These are phyloP conservation scores for Nymphalis polychloros DNA, from an alignment of 2,888 invertebrate genomes.

Conservation along the genomic window DNA sequence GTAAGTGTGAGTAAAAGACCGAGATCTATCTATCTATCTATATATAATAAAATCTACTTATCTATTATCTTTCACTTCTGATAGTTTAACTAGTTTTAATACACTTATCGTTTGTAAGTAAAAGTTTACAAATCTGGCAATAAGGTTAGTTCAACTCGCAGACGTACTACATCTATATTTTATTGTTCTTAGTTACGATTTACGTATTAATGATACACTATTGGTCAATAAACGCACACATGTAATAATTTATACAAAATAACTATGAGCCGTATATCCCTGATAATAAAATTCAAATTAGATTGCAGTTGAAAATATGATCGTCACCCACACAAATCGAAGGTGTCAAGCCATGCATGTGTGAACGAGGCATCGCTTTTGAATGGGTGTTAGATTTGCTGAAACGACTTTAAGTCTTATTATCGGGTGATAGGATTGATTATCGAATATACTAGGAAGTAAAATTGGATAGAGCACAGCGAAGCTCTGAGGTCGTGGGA, in stretches of 20 bases:
- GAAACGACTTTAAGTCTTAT: constrained; percentile 49
- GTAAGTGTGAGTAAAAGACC: no score
- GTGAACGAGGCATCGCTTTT: constrained; percentile 66
- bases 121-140: no score
- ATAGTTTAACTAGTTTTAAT: no score
- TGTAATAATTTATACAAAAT: constrained; percentile 30
- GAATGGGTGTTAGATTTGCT: constrained; percentile 62
- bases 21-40: no score
- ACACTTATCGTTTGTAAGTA: no score
- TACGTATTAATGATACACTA: constrained; percentile 64
- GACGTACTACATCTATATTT: constrained; percentile 10
- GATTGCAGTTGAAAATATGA: constrained; percentile 44
- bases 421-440: constrained; percentile 45
- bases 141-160: not conserved
- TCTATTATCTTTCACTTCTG: no score
- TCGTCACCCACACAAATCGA: constrained; percentile 55
- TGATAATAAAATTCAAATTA: constrained; percentile 37
- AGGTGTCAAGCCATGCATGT: constrained; percentile 65
- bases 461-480: constrained; percentile 75
- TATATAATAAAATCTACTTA: no score
- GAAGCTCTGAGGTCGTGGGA: constrained; percentile 78
- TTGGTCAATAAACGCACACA: constrained; percentile 74
- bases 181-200: constrained; percentile 43
- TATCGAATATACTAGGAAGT: constrained; percentile 70
- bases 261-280: constrained; percentile 48